A percentile compares a stretch with the other conserved stretches of the same genome.
Conservation (phyloP, 92 coral and sea anemone species). For the Palythoa grandis region DNA sequence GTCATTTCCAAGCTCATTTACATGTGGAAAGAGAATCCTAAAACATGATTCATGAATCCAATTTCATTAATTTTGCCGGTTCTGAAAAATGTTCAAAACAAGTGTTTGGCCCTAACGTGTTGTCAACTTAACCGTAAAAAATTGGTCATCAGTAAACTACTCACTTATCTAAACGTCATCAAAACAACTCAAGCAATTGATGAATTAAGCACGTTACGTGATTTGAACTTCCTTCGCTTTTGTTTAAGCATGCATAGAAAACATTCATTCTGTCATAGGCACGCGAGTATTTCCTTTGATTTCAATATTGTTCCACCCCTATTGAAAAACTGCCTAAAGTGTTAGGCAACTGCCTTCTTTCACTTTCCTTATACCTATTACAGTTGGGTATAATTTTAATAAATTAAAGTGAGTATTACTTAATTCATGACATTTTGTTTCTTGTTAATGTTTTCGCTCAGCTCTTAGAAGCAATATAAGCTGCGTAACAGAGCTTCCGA, state of each 20-base stretch:
- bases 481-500: not conserved
- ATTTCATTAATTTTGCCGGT: not conserved
- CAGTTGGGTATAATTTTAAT: slow-evolving; percentile 1
- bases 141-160: slow-evolving; percentile 16
- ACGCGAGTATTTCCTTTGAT: slow-evolving; percentile 24
- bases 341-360: slow-evolving; percentile 12
- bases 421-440: slow-evolving; percentile 28
- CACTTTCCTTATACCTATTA: not conserved
- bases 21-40: not conserved
- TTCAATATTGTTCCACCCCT: slow-evolving; percentile 20
- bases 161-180: slow-evolving; percentile 37
- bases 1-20: not conserved
- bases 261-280: slow-evolving; percentile 16
- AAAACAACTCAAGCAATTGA: slow-evolving; percentile 29
- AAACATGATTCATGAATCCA: no score
- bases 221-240: slow-evolving; percentile 40
- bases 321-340: slow-evolving; percentile 14
- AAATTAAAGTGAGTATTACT: slow-evolving; percentile 16
- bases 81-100: not conserved
- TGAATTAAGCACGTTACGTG: slow-evolving; percentile 42
- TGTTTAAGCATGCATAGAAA: slow-evolving; percentile 29
- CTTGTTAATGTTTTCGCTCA: not conserved
- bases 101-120: not conserved
- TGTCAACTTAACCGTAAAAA: slow-evolving; percentile 34
- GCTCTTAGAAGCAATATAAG: slow-evolving; percentile 14